phyloP scores from a whole-genome alignment of 92 coral and sea anemone species.

The Blastomussa wellsi region DNA sequence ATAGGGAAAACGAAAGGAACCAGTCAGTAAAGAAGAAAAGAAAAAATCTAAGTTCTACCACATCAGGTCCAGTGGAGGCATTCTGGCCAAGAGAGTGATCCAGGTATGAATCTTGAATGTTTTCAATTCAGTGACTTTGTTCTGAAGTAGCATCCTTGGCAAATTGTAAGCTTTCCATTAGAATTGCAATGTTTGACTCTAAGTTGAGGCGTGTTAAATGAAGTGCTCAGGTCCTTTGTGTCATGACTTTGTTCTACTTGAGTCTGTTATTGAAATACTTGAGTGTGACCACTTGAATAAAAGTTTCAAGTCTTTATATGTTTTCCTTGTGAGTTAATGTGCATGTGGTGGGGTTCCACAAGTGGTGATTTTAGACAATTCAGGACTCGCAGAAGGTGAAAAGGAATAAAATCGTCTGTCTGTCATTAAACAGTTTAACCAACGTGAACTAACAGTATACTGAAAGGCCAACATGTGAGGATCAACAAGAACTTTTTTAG shows the following conservation, averaged over 20 bases:
- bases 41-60: constrained; percentile 91
- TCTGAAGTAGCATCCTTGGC: neutral
- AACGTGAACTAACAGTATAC: neutral
- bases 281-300: neutral
- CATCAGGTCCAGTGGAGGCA: constrained; percentile 98
- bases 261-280: no score
- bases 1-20: constrained; percentile 88
- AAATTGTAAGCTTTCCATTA: neutral
- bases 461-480: neutral
- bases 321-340: neutral
- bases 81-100: constrained; percentile 92
- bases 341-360: neutral
- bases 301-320: neutral
- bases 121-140: neutral
- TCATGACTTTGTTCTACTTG: neutral
- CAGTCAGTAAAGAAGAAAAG: constrained; percentile 49
- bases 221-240: neutral
- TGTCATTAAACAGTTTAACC: no score
- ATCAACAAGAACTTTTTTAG: neutral
- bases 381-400: no score
- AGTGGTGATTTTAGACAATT: neutral
- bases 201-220: no score
- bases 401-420: neutral
- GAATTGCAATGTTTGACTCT: neutral
- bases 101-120: constrained; percentile 60